These are phyloP conservation scores for Acestrorhynchus altus DNA, from an alignment of 2,797 vertebrate species.

Conservation along the genomic window DNA sequence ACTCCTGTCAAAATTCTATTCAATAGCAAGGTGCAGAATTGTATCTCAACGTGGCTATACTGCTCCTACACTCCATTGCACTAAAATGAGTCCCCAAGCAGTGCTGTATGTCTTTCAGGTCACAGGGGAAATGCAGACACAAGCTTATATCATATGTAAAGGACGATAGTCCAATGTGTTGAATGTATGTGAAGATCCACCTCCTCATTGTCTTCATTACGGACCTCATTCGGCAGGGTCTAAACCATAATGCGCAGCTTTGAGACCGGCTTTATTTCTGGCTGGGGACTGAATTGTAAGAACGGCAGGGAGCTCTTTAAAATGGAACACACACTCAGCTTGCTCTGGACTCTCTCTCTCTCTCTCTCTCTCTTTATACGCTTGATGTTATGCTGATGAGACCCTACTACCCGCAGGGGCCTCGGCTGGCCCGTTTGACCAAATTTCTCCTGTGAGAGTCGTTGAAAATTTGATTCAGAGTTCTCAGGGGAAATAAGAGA, in stretches of 20 bases:
- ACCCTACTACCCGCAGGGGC: slow-evolving; percentile 36
- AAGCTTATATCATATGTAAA: slow-evolving; percentile 11
- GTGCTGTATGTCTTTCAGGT: neutral
- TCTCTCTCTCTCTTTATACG: slow-evolving; percentile 39
- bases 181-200: slow-evolving; percentile 3
- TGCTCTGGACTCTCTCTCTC: slow-evolving; percentile 33
- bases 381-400: slow-evolving; percentile 62
- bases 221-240: slow-evolving; percentile 10
- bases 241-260: slow-evolving; percentile 3
- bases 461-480: slow-evolving; percentile 69
- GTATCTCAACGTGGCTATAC: neutral
- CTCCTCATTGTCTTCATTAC: slow-evolving; percentile 19
- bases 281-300: slow-evolving; percentile 1
- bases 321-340: slow-evolving; percentile 40
- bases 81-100: neutral
- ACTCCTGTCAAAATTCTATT: slow-evolving; percentile 24
- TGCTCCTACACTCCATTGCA: neutral
- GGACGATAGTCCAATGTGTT: slow-evolving; percentile 16
- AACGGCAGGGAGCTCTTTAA: slow-evolving; percentile 33
- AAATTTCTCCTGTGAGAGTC: slow-evolving; percentile 64
- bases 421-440: slow-evolving; percentile 53
- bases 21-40: neutral
- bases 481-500: slow-evolving; percentile 69
- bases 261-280: slow-evolving; percentile 6
- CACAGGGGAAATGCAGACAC: slow-evolving; percentile 7